Conservation (phyloP, 2,888 invertebrate species). For the Rugalucina vietnamica region DNA sequence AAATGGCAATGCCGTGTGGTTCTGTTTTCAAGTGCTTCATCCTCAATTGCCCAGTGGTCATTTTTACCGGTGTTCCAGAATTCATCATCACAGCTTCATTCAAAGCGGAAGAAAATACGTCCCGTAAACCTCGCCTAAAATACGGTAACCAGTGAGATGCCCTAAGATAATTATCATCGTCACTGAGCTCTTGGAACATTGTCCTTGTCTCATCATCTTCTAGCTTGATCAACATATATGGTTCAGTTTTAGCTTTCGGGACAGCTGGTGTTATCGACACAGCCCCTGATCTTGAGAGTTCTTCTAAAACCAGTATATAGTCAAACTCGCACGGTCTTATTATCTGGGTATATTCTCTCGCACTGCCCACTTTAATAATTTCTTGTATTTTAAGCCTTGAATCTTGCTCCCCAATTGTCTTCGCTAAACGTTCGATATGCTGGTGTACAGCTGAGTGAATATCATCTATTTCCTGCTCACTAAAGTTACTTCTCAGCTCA, state of each 20-base stretch:
- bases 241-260: not conserved
- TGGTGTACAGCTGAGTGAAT: not conserved
- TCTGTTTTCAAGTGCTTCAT: not conserved
- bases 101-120: not conserved
- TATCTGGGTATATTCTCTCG: not conserved
- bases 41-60: not conserved
- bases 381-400: not conserved
- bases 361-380: not conserved
- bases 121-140: not conserved
- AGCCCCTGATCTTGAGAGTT: not conserved
- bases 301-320: not conserved
- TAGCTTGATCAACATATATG: not conserved
- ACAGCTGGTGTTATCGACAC: not conserved
- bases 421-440: not conserved
- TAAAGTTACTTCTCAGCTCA: not conserved
- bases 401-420: not conserved
- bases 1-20: not conserved
- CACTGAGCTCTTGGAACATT: not conserved
- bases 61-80: not conserved
- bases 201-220: not conserved
- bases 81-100: not conserved
- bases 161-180: not conserved
- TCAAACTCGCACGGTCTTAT: not conserved
- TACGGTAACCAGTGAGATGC: not conserved
- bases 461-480: not conserved